These are phyloP conservation scores for Aradophagus sp. DNA, from an alignment of 1,140 invertebrate genomes.

Conservation along the genomic window DNA sequence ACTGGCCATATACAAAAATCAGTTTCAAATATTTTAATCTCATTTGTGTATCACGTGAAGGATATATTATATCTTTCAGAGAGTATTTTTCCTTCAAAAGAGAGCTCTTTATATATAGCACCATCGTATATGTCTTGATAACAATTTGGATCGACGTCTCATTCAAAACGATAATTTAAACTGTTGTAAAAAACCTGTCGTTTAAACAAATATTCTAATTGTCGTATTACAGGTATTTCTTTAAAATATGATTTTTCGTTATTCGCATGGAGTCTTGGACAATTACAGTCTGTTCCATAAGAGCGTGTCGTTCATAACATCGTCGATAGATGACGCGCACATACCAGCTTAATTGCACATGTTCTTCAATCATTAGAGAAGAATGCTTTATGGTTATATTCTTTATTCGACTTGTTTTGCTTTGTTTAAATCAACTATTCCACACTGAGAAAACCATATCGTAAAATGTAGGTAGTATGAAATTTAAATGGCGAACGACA, in stretches of 20 bases:
- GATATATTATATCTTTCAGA: conserved; percentile 17
- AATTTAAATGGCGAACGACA: no score
- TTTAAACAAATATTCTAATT: conserved; percentile 16
- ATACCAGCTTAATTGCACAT: no score
- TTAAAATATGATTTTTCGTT: conserved; percentile 21
- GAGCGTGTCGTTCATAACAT: no score
- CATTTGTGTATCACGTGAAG: conserved; percentile 1
- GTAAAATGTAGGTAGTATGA: no score
- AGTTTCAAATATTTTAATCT: background rate
- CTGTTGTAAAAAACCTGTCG: conserved; percentile 1
- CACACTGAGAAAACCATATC: no score
- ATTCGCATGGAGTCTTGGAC: conserved; percentile 4
- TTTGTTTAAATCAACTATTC: no score
- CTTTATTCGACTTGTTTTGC: no score
- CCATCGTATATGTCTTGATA: conserved; percentile 40
- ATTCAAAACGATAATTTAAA: conserved; percentile 7
- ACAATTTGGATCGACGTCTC: background rate
- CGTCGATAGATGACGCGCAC: no score
- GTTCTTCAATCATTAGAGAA: no score
- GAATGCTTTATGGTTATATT: no score
- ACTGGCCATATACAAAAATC: conserved; percentile 26
- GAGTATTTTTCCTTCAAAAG: conserved; percentile 8
- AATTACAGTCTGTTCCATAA: no score
- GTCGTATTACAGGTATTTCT: conserved; percentile 15
- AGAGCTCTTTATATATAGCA: conserved; percentile 23